Base-by-base conservation (phyloP, 2,797 vertebrate genomes). In the Gallinago nigripennis region DNA sequence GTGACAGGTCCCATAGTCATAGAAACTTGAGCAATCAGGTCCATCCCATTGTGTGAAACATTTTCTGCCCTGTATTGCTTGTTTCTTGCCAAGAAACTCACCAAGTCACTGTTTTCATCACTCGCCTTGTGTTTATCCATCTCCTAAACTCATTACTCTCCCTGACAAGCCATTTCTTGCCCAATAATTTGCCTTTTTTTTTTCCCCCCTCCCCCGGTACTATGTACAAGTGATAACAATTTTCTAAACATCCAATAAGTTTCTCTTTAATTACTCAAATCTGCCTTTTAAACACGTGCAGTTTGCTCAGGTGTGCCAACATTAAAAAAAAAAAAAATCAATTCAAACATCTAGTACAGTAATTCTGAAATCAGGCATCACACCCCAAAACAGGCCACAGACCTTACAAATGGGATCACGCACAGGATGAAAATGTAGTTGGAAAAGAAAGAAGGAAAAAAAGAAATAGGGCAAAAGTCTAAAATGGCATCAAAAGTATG, bases 71-170 rank as follows among this genome's bases (percentile, higher is more conserved):
- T 56, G 46, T 18, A 12, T 73, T 90, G 41, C 80, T 84, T 48
- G 43, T 83, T 92, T 88, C 41, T 71, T 95, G 91, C 87, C 90
- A 94, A 83, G 72, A 91, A 60, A 95, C 82, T 90, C 92, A 85
- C 70, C 72, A 80, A 80, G 78, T 56, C 16, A 18, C 70, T 56
- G 41, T 78, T 97, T 92, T 96, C 96, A 93, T 85, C 96, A 92
- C 92, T 95, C n/a, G 3, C 33, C 78, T 87, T 69, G 68, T 97
- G 90, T 95, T 95, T 96, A 97, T 94, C 76, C 54, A 45, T 69
- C 94, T 95, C 53, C 51, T 94, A 89, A 90, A 94, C 46, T 97
- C 96, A 89, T 83, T 89, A 77, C 75, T 94, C 78, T 91, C 56
- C 65, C 76, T 86, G 82, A 94, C 94, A 96, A 86, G 93, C 65